phyloP scores from a whole-genome alignment of 2,797 vertebrate genomes.

The Microctenopoma lineatum region DNA sequence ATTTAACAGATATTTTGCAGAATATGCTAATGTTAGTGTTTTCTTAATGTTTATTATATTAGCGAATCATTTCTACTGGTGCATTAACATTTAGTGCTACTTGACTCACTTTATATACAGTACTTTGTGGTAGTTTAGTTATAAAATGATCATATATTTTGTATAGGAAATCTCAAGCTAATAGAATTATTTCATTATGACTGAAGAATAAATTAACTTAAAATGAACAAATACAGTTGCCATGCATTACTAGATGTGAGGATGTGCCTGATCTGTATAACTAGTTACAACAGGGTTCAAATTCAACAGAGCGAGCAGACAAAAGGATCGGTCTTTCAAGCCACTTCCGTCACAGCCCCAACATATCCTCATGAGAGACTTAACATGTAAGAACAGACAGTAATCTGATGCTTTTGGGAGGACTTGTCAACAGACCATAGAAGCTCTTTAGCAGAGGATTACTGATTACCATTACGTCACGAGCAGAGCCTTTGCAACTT shows the following conservation, averaged over 20 bases:
- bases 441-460: constrained; percentile 19
- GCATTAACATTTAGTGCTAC: background rate
- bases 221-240: too few species aligned
- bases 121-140: background rate
- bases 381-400: background rate
- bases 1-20: too few species aligned
- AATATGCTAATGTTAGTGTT: too few species aligned
- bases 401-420: background rate
- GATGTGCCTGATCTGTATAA: background rate
- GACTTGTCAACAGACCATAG: constrained; percentile 4
- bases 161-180: too few species aligned
- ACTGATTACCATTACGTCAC: constrained; percentile 34
- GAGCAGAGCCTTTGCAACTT: background rate
- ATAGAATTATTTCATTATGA: too few species aligned
- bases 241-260: too few species aligned
- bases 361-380: constrained; percentile 4
- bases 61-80: background rate
- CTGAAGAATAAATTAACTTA: too few species aligned
- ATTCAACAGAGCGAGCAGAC: background rate
- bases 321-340: background rate
- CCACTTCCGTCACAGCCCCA: background rate
- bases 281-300: background rate
- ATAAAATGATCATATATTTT: too few species aligned
- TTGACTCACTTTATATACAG: background rate
- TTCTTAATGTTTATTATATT: background rate